A percentile compares a stretch with the other conserved stretches of the same genome.
These are phyloP conservation scores for Dermatemys mawii DNA, from an alignment of 2,113 vertebrate genomes.

Conservation along the genomic window DNA sequence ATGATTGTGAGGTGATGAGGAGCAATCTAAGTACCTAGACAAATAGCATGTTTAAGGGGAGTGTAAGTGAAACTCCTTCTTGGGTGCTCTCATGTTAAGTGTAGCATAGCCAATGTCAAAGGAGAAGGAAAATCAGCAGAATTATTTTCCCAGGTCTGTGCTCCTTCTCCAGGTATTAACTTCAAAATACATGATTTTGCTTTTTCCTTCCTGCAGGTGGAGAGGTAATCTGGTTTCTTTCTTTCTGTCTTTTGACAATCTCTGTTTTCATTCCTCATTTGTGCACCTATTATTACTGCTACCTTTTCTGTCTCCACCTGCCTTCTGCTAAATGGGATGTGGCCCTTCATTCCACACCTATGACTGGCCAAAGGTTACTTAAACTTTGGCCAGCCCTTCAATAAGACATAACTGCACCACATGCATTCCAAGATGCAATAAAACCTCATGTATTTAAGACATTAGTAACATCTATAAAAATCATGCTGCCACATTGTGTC, in stretches of 20 bases:
- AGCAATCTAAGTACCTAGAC: neutral
- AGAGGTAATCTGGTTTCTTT: no score
- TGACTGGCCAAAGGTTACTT: neutral
- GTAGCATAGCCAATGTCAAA: neutral
- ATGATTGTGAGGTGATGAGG: neutral
- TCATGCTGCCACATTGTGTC: neutral
- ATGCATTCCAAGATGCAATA: neutral
- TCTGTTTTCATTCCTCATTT: neutral
- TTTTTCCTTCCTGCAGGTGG: neutral
- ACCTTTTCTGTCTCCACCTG: neutral
- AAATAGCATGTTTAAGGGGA: neutral
- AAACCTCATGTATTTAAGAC: neutral
- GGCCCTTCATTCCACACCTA: neutral
- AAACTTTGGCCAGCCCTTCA: neutral
- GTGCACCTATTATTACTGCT: neutral
- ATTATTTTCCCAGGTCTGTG: neutral
- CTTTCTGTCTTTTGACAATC: no score
- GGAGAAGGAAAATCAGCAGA: neutral
- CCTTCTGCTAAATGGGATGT: neutral
- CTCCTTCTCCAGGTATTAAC: neutral
- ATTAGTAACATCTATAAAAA: neutral
- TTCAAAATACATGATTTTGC: neutral
- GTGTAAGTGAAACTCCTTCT: neutral
- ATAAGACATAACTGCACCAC: rapidly evolving
- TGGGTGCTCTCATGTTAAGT: neutral